These are phyloP conservation scores for Drosophila serrata DNA, from an alignment of 1,140 invertebrate genomes.

Conservation along the genomic window DNA sequence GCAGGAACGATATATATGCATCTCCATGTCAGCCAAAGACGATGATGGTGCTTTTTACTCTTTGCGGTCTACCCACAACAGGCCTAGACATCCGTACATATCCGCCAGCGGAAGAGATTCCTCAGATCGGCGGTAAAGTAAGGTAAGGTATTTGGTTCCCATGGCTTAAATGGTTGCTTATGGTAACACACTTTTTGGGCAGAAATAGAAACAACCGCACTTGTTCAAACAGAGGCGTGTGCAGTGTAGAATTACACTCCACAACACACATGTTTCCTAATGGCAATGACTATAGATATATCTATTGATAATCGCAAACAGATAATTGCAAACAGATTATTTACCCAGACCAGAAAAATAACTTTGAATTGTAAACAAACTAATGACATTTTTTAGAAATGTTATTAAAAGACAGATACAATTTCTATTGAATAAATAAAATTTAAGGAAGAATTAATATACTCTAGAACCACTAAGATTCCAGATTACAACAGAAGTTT, in stretches of 20 bases:
- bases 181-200: constrained; percentile 46
- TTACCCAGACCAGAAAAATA: neutral
- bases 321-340: neutral
- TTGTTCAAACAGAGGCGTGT: constrained; percentile 29
- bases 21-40: constrained; percentile 44
- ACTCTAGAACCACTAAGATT: too few species aligned
- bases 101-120: constrained; percentile 18
- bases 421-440: too few species aligned
- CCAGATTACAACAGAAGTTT: too few species aligned
- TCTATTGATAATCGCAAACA: neutral
- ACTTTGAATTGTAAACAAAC: neutral
- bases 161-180: constrained; percentile 21
- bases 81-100: neutral
- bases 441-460: too few species aligned
- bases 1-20: constrained; percentile 33
- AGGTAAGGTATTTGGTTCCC: constrained; percentile 44
- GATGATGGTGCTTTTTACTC: constrained; percentile 32
- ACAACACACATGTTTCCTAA: neutral
- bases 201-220: constrained; percentile 37
- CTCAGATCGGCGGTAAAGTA: constrained; percentile 4
- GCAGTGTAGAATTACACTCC: constrained; percentile 15
- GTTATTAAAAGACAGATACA: too few species aligned
- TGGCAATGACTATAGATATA: constrained; percentile 2
- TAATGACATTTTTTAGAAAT: neutral
- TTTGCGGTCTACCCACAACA: constrained; percentile 46